These are phyloP conservation scores for Lemur catta DNA, from an alignment of 2,797 vertebrate species.

Conservation along the genomic window DNA sequence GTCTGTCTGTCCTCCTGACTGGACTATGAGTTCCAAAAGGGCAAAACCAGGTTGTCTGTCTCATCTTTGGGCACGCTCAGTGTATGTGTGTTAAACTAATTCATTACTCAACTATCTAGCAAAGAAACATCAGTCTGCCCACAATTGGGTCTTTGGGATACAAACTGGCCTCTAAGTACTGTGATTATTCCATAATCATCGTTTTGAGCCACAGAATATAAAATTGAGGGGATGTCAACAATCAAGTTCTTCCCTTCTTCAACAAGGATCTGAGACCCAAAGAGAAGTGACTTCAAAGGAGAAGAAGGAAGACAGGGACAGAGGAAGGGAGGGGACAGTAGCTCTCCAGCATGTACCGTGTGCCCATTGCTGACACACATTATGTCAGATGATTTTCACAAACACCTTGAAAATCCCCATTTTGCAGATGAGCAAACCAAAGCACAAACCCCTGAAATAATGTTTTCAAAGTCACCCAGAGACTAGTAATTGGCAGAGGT, in stretches of 20 bases:
- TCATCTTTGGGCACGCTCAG: background rate
- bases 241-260: background rate
- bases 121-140: background rate
- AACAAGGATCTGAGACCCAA: background rate
- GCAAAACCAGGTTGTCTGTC: background rate
- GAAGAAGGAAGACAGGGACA: background rate
- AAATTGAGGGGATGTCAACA: background rate
- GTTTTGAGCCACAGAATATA: background rate
- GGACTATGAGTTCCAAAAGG: background rate
- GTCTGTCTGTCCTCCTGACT: background rate
- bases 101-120: background rate
- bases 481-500: background rate
- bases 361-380: background rate
- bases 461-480: background rate
- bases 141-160: background rate
- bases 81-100: background rate
- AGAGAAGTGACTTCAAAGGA: background rate
- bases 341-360: rapidly evolving
- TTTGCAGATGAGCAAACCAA: background rate
- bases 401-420: background rate
- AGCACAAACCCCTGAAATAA: background rate
- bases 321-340: background rate
- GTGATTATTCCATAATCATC: background rate
- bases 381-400: background rate
- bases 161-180: background rate